These are phyloP conservation scores for Peromyscus polionotus DNA, from an alignment of 2,113 vertebrate species.

Conservation along the genomic window DNA sequence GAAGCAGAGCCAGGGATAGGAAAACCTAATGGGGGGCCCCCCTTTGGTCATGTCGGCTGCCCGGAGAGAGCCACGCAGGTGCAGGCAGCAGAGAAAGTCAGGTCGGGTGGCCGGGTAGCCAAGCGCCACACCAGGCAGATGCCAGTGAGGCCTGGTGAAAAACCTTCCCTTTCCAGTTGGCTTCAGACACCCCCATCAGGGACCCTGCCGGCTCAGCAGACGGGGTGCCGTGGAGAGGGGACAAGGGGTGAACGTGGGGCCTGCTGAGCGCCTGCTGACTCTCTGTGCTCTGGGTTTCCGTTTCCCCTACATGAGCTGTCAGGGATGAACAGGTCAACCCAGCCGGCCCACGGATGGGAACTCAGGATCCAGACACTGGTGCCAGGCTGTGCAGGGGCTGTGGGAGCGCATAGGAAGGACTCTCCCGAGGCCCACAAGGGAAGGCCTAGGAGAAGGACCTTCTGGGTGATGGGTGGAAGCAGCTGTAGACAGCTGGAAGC, in stretches of 20 bases:
- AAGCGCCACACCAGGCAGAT: background rate
- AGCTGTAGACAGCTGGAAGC: background rate
- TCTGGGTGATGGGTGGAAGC: no score
- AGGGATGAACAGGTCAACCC: rapidly evolving
- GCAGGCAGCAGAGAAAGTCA: rapidly evolving
- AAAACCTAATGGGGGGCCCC: background rate
- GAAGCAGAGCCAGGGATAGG: background rate
- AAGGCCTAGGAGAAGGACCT: background rate
- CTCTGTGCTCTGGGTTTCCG: rapidly evolving
- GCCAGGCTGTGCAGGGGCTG: background rate
- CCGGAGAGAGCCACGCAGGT: rapidly evolving
- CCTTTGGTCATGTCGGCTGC: background rate
- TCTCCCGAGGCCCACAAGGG: background rate
- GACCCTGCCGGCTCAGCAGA: rapidly evolving
- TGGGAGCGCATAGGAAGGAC: no score
- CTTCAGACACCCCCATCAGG: rapidly evolving
- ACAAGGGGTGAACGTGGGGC: rapidly evolving
- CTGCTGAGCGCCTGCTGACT: rapidly evolving
- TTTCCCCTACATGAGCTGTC: rapidly evolving
- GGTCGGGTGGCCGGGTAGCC: rapidly evolving
- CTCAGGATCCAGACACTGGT: no score
- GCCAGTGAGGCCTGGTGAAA: rapidly evolving
- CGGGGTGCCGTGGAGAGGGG: rapidly evolving
- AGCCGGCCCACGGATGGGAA: background rate
- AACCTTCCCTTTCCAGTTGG: rapidly evolving